A percentile compares a stretch with the other conserved stretches of the same genome.
Evolutionary conservation across 2,888 invertebrate species (phyloP).

Genomic region (Eulithis prunata): DNA sequence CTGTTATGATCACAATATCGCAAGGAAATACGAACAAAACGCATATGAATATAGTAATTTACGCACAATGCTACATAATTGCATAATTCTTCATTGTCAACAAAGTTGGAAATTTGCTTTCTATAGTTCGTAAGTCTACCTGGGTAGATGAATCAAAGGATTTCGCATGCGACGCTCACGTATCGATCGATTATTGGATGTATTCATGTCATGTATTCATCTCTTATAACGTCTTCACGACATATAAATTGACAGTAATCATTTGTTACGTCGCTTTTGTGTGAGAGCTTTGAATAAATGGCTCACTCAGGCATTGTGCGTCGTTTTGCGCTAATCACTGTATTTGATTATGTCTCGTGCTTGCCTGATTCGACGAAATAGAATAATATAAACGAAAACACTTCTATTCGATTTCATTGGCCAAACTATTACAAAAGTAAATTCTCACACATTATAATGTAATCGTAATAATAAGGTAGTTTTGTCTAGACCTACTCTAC

Average conservation of each 20-base stretch:
- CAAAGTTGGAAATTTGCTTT: conserved; percentile 67
- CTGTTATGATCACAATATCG: conserved; percentile 21
- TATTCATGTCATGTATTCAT: conserved; percentile 51
- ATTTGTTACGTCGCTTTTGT: conserved; percentile 57
- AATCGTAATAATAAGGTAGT: too few relatives aligned
- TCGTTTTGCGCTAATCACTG: conserved; percentile 29
- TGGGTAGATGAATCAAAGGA: conserved; percentile 51
- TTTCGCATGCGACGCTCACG: conserved; percentile 49
- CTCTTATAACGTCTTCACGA: conserved; percentile 47
- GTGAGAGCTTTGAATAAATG: conserved; percentile 44
- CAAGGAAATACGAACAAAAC: conserved; percentile 42
- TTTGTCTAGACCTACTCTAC: neutral
- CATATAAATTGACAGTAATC: conserved; percentile 63
- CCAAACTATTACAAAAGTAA: neutral
- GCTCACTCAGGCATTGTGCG: conserved; percentile 37
- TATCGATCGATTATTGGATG: conserved; percentile 55
- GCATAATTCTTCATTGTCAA: conserved; percentile 68
- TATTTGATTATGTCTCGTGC: conserved; percentile 38
- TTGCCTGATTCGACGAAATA: conserved; percentile 24
- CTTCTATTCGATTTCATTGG: neutral
- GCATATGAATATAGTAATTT: conserved; percentile 51
- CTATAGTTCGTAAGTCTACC: conserved; percentile 53
- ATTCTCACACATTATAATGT: too few relatives aligned
- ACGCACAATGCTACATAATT: conserved; percentile 66
- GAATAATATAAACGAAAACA: conserved; percentile 24